These are phyloP conservation scores for Drosophila sulfurigaster DNA, from an alignment of 1,140 invertebrate genomes.

Conservation along the genomic window DNA sequence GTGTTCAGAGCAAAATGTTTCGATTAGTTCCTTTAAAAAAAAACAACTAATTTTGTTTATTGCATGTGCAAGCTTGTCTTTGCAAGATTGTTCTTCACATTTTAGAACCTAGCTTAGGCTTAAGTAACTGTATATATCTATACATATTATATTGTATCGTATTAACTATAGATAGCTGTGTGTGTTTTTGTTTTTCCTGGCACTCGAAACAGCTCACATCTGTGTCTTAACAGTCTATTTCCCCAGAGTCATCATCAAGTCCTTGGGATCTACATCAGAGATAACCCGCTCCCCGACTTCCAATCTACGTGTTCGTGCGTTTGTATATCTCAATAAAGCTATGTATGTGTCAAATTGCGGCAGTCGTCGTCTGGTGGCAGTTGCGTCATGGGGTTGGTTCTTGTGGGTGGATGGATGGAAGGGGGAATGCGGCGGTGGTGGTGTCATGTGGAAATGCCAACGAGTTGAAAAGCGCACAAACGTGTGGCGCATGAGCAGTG, in stretches of 20 bases:
- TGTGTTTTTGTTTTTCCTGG: conserved; percentile 22
- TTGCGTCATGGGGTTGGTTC: conserved; percentile 49
- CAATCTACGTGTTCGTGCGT: conserved; percentile 10
- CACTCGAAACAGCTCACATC: conserved; percentile 40
- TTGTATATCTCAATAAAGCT: conserved; percentile 59
- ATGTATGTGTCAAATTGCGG: conserved; percentile 57
- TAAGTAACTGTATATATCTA: conserved; percentile 47
- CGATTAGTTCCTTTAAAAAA: conserved; percentile 30
- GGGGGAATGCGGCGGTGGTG: conserved; percentile 5
- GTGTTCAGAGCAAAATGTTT: conserved; percentile 40
- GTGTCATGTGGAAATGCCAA: conserved; percentile 60
- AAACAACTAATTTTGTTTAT: conserved; percentile 9
- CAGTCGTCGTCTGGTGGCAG: conserved; percentile 38
- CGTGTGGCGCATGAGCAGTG: conserved; percentile 63
- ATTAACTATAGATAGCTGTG: conserved; percentile 29
- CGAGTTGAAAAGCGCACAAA: conserved; percentile 60
- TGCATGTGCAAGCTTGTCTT: conserved; percentile 25
- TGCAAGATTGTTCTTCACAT: conserved; percentile 16
- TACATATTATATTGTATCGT: conserved; percentile 51
- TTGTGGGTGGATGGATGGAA: neutral
- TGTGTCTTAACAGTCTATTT: conserved; percentile 52
- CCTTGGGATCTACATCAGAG: conserved; percentile 18
- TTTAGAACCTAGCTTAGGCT: conserved; percentile 22
- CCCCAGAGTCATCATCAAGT: neutral
- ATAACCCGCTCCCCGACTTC: neutral